Conservation (phyloP, 1,140 invertebrate species). For the Brachionus calyciflorus region DNA sequence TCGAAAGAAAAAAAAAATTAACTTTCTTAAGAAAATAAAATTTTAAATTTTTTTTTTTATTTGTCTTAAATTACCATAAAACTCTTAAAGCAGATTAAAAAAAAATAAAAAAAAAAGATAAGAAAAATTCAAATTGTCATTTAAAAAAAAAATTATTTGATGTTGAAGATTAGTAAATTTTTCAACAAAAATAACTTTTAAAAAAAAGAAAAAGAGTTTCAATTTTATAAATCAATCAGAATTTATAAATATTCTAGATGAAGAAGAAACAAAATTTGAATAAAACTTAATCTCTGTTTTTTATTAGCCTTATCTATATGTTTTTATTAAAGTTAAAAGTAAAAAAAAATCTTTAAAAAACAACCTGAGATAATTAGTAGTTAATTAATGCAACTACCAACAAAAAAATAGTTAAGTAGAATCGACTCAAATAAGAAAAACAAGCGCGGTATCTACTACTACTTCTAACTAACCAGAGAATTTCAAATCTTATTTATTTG, state of each 20-base stretch:
- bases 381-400: conserved; percentile 23
- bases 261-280: not conserved
- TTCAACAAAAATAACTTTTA: not conserved
- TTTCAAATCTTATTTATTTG: not conserved
- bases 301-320: conserved; percentile 42
- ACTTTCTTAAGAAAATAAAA: not conserved
- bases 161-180: not conserved
- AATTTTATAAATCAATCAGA: conserved; percentile 29
- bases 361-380: conserved; percentile 44
- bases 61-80: conserved; percentile 8
- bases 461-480: not conserved
- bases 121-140: not conserved
- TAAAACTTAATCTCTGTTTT: not conserved
- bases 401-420: conserved; percentile 5
- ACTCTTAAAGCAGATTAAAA: not conserved
- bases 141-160: too few relatives aligned
- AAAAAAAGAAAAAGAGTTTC: conserved; percentile 16
- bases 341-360: conserved; percentile 38
- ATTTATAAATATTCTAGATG: too few relatives aligned
- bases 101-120: not conserved
- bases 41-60: not conserved
- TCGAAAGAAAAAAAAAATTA: too few relatives aligned
- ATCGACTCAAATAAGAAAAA: not conserved
- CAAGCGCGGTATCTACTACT: not conserved
- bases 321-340: conserved; percentile 15